These are phyloP conservation scores for Dichetophora obliterata DNA, from an alignment of 2,888 invertebrate species.

Conservation along the genomic window DNA sequence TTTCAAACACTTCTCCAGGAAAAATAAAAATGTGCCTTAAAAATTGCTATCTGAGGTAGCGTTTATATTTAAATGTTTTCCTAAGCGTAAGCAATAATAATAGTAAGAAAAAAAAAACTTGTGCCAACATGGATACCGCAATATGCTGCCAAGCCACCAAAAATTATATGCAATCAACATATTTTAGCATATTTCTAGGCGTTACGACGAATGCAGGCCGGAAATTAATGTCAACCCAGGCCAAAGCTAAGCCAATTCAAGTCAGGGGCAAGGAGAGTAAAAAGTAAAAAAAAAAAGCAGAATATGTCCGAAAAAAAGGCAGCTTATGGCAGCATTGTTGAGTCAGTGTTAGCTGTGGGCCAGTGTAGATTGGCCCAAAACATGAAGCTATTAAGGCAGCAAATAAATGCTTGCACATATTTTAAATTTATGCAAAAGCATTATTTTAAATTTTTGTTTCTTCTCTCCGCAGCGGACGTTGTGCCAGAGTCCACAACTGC, in stretches of 20 bases:
- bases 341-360: too few species aligned
- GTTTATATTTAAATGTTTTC: too few species aligned
- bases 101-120: too few species aligned
- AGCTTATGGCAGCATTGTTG: too few species aligned
- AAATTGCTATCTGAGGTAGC: too few species aligned
- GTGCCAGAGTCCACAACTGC: too few species aligned
- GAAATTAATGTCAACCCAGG: constrained; percentile 9
- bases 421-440: constrained; percentile 28
- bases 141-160: neutral
- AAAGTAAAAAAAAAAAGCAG: neutral
- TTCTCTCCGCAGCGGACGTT: too few species aligned
- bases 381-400: constrained; percentile 13
- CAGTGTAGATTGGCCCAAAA: neutral
- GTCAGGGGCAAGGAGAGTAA: neutral
- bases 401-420: constrained; percentile 35
- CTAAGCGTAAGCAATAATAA: too few species aligned
- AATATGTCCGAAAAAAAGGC: neutral
- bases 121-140: too few species aligned
- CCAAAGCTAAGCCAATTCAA: neutral
- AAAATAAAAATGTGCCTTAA: too few species aligned
- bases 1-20: too few species aligned
- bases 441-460: constrained; percentile 27
- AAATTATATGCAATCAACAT: constrained; percentile 5
- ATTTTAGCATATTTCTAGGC: constrained; percentile 11
- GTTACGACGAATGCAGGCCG: neutral